Evolutionary conservation across 2,797 vertebrate genomes (phyloP).

Genomic region (Acanthornis magna): DNA sequence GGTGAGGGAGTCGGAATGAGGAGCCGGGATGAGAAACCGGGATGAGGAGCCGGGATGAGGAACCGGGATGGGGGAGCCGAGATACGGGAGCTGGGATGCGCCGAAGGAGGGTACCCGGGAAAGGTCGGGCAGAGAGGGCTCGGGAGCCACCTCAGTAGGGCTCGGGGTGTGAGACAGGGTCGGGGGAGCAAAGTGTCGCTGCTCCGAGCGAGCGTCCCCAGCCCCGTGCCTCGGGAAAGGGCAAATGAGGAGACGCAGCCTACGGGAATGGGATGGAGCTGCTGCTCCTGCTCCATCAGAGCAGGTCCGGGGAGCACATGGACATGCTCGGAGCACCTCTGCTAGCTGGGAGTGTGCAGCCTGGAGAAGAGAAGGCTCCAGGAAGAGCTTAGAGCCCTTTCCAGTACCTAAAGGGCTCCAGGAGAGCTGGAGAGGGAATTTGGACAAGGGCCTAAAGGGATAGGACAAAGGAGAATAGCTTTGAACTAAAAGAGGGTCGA

Average conservation of each 20-base stretch:
- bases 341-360: background rate
- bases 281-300: background rate
- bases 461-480: background rate
- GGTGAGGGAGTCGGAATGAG: no score
- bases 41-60: no score
- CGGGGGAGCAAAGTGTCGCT: accelerated
- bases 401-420: background rate
- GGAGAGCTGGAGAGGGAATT: background rate
- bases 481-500: background rate
- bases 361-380: background rate
- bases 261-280: accelerated
- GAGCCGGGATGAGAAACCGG: no score
- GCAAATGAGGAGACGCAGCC: background rate
- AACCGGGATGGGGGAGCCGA: no score
- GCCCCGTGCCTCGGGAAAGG: accelerated
- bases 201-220: background rate
- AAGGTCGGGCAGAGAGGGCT: accelerated
- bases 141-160: accelerated
- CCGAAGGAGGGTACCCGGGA: background rate
- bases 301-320: background rate
- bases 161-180: accelerated
- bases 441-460: background rate
- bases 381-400: background rate
- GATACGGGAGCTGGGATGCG: background rate
- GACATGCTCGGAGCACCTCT: background rate